Base-by-base conservation (phyloP, 2,113 vertebrate species). In the Myiopsitta monachus region DNA sequence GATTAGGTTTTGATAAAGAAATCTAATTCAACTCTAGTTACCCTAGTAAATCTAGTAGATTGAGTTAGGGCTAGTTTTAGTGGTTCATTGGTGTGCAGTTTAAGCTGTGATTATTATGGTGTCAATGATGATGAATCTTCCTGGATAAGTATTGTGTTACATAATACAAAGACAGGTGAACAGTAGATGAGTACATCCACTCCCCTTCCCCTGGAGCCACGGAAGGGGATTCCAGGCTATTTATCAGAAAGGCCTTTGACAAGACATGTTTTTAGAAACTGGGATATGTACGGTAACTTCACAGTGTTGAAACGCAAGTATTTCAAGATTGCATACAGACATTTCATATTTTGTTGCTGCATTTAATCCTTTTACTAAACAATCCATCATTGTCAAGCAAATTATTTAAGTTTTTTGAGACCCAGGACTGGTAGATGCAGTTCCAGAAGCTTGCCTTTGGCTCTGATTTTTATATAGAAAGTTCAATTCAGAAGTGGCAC, bases 121-220 rank as follows among this genome's bases (percentile, higher is more conserved):
- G 84, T 87, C 95, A 74, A 15, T 70, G 49, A 72, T 89, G 78
- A 83, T 83, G 75, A 94, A 86, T 73, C 79, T 88, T 81, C 90
- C 74, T 73, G n/a, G 66, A 87, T 92, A 95, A 94, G 77, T 27
- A 86, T 88, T 96, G 61, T 94, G 91, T 95, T 95, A 90, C 88
- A 91, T 94, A 96, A 93, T 72, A 30, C 22, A 89, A 55, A 90
- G 92, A 69, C 67, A 91, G 92, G 43, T 59, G 89, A 83, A 88
- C 90, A 96, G 96, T 84, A 94, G 84, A 96, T 97, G 93, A 73
- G 75, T 85, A 57, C 62, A 73, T 77, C 77, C 77, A 80, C 88
- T 85, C 44, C 55, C 36, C 62, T 87, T 63, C 33, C 80, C 91
- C 94, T 93, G 61, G 72, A 95, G 78, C 88, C 51, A 38, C 1